Conservation (phyloP, 2,113 vertebrate species). For the Siphamia tubifer region DNA sequence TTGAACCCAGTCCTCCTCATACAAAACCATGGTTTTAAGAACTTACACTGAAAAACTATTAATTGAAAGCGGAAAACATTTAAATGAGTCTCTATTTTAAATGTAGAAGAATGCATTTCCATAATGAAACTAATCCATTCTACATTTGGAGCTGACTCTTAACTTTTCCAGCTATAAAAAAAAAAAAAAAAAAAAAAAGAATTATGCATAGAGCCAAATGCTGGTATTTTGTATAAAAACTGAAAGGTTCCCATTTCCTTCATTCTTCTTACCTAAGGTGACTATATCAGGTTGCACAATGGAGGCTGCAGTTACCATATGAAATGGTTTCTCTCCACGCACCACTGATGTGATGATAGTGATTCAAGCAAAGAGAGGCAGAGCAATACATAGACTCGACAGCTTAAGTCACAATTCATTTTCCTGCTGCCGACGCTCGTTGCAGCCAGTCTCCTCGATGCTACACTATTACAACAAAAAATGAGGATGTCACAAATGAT, state of each 20-base stretch:
- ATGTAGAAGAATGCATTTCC: not conserved
- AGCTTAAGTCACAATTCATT: conserved; percentile 54
- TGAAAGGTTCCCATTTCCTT: conserved; percentile 8
- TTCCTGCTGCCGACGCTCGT: conserved; percentile 20
- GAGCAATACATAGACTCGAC: conserved; percentile 30
- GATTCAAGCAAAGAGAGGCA: conserved; percentile 42
- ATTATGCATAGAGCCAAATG: not conserved
- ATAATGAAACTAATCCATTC: not conserved
- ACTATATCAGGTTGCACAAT: conserved; percentile 23
- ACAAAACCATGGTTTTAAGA: too few relatives aligned
- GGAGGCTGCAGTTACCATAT: conserved; percentile 27
- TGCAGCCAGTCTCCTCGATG: conserved; percentile 18
- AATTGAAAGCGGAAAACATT: too few relatives aligned
- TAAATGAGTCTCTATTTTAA: not conserved
- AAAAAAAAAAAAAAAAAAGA: conserved; percentile 19
- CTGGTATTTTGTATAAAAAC: not conserved
- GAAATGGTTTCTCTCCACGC: conserved; percentile 41
- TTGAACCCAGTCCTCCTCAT: too few relatives aligned
- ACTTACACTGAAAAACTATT: too few relatives aligned
- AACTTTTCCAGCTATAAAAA: not conserved
- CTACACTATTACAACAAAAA: conserved; percentile 12
- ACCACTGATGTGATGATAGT: conserved; percentile 39
- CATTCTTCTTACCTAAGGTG: conserved; percentile 1
- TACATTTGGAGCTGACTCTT: not conserved
- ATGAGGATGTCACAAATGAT: conserved; percentile 51